Evolutionary conservation across 1,140 invertebrate species (phyloP).

Genomic region (Drosophila quadrilineata): DNA sequence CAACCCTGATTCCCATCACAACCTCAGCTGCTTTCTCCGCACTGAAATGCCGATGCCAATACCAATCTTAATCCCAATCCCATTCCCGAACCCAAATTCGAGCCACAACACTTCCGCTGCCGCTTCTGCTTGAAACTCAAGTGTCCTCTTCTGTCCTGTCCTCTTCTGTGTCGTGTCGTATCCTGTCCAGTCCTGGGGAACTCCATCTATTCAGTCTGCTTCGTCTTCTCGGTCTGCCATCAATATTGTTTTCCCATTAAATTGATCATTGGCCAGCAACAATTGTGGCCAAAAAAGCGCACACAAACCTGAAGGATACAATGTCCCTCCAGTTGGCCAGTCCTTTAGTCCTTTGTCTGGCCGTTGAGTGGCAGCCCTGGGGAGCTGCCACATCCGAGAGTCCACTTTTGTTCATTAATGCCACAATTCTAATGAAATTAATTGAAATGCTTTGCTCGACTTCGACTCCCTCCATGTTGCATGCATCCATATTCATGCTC

Average conservation of each 20-base stretch:
- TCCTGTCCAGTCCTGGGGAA: constrained; percentile 31
- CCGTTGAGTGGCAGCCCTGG: constrained; percentile 34
- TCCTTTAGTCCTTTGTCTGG: constrained; percentile 28
- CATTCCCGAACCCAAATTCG: neutral
- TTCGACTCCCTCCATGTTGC: neutral
- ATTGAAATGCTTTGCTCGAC: constrained; percentile 46
- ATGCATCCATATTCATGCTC: neutral
- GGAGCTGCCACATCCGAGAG: constrained; percentile 33
- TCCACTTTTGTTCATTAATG: constrained; percentile 45
- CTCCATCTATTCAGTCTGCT: constrained; percentile 5
- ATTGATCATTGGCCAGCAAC: constrained; percentile 80
- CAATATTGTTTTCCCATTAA: constrained; percentile 81
- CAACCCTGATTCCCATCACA: neutral
- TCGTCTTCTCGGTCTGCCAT: constrained; percentile 36
- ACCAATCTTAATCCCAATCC: too few relatives aligned
- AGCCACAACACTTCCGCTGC: constrained; percentile 62
- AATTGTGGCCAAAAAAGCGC: constrained; percentile 53
- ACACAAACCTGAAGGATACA: constrained; percentile 10
- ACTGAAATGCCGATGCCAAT: too few relatives aligned
- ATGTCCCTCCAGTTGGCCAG: neutral
- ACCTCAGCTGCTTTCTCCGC: neutral
- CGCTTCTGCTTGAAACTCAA: neutral
- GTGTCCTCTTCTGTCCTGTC: too few relatives aligned
- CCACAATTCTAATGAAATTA: constrained; percentile 52
- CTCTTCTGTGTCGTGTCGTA: constrained; percentile 36